phyloP scores from a whole-genome alignment of 2,113 vertebrate genomes.

The Urocolius indicus region DNA sequence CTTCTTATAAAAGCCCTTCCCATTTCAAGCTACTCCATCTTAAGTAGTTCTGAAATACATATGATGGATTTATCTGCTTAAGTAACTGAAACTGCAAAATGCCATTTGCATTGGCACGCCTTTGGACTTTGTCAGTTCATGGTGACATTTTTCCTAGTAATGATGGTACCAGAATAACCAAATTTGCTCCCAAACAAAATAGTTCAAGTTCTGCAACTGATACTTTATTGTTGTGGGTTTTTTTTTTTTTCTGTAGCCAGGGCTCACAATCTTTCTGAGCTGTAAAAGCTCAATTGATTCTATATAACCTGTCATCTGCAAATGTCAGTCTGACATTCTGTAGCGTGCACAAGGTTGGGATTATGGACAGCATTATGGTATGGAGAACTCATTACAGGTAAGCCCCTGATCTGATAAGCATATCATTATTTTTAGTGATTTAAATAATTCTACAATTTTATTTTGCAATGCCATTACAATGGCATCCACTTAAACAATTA shows the following conservation, averaged over 20 bases:
- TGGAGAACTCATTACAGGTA: background rate
- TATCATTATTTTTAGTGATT: slow-evolving; percentile 3
- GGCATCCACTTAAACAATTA: slow-evolving; percentile 28
- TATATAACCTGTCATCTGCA: background rate
- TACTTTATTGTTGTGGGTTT: background rate
- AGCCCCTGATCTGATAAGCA: background rate
- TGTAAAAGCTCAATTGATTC: background rate
- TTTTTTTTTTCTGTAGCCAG: background rate
- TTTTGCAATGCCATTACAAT: slow-evolving; percentile 12
- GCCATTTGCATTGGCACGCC: background rate
- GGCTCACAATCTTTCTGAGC: background rate
- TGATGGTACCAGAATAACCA: background rate
- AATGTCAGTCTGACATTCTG: background rate
- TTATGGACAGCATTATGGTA: background rate
- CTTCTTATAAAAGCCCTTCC: background rate
- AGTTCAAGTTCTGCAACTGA: background rate
- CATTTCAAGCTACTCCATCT: background rate
- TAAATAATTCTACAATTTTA: background rate
- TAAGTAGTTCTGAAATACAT: background rate
- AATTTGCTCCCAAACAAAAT: background rate
- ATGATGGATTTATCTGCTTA: background rate
- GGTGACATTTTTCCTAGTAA: background rate
- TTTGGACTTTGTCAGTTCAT: background rate
- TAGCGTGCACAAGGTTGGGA: background rate
- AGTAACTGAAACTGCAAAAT: background rate